Evolutionary conservation across 30 jellyfish, hydroid and myxozoan species (phyloP), one percentile per base, ranked within the genome.

Genomic region (Phacellophora camtschatica): DNA sequence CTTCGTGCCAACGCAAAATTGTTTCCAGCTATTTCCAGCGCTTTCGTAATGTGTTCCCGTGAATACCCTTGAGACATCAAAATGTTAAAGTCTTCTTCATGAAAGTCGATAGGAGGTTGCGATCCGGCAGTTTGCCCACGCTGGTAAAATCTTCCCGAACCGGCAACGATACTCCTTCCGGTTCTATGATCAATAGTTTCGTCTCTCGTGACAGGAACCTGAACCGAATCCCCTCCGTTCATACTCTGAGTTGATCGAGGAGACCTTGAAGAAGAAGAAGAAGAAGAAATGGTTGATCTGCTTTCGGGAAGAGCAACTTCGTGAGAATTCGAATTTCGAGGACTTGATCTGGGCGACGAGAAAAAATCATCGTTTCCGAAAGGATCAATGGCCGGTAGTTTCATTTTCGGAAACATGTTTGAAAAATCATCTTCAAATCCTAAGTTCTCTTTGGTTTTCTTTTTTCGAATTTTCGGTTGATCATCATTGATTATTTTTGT

Each of bases 41-140:
- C 98, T 57, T 76, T 85, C 33, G 85, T 71, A 2, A 84, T 79
- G 33, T 77, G 95, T 34, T 86, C 96, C 49, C 85, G 59, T n/a
- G 98, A 77, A 77, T 92, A 92, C 28, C 98, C 98, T 49, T 85
- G 97, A 5, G 95, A 71, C 92, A 84, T 92, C 54, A 92, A 81
- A 56, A 81, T 74, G 49, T 80, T 53, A 25, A 67, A 90, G 77
- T 90, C 96, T 46, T 82, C 94, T 13, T 90, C 96, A 66, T 78
- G 80, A 80, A 77, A 81, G 56, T 88, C 82, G 41, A 87, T 87
- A 7, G 85, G 90, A 4, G 73, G 65, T 45, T 66, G 56, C 25
- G 74, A 23, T 30, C 69, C 81, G 35, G 23, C 55, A 1, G 88
- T 51, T 46, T 71, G 95, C 13, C 95, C 83, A 34, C 77, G 84